Evolutionary conservation across 2,113 vertebrate species (phyloP), one percentile per base, ranked within the genome.

Genomic region (Fukomys damarensis): DNA sequence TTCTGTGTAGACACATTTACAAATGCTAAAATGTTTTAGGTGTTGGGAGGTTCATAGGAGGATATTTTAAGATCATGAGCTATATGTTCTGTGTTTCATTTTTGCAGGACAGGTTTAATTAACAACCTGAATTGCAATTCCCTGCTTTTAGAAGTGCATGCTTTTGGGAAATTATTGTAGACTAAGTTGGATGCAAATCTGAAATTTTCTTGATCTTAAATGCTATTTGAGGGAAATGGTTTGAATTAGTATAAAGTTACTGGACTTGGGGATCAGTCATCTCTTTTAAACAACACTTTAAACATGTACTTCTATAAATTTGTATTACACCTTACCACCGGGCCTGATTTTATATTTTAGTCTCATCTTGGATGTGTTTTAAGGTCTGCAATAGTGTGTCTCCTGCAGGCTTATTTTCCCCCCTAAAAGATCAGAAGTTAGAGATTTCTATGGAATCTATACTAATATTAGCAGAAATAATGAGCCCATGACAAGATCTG

Each of bases 41-140:
- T 43, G 24, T 91, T 97, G 83, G 77, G 38, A 92, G 43, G 72
- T 26, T 70, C 5, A 2, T 70, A 24, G 59, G 66, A 86, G 41
- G 58, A 26, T 86, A 22, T 86, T 84, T 96, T 94, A 76, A 80
- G 94, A 86, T 41, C 52, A 19, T 76, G 81, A 61, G 63, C 52
- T 93, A 61, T n/a, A 66, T 86, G 49, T 86, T 87, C 77, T 86
- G 56, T 81, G 46, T 56, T 83, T 88, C 79, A 35, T 86, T 89
- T 96, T 95, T 89, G 35, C 70, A 76, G 88, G 83, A 59, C 66
- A 80, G 89, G 93, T 94, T 94, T 97, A 93, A 96, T 96, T 93
- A 96, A 89, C 32, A 91, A 38, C 43, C 92, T 94, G 84, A 95
- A 74, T 66, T 66, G 66, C 96, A 52, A 93, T 96, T 95, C 89